Percentiles rank a stretch among this genome's conserved stretches.
Conservation (phyloP, 1,140 invertebrate species). For the Hylaeus volcanicus region DNA sequence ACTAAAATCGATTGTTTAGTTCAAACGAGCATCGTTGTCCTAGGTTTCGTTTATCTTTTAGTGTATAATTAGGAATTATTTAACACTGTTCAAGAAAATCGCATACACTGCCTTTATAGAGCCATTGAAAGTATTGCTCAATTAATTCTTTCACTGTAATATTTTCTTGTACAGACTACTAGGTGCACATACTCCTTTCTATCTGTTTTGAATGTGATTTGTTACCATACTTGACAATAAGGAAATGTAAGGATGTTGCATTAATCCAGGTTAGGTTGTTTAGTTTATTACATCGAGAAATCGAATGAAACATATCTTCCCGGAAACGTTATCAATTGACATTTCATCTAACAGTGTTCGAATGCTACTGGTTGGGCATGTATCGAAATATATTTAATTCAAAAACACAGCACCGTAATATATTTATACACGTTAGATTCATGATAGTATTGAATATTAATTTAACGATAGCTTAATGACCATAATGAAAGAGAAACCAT, state of each 20-base stretch:
- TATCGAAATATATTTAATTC: conserved; percentile 21
- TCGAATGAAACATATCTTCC: neutral
- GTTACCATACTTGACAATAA: conserved; percentile 60
- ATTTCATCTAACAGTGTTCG: neutral
- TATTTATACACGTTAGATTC: conserved; percentile 26
- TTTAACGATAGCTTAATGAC: conserved; percentile 25
- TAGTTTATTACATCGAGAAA: neutral
- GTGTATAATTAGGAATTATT: conserved; percentile 12
- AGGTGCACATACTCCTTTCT: conserved; percentile 37
- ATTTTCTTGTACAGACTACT: conserved; percentile 41
- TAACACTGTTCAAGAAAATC: conserved; percentile 40
- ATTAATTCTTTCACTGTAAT: conserved; percentile 61
- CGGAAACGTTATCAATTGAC: neutral
- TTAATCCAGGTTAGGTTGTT: conserved; percentile 31
- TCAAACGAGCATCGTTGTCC: conserved; percentile 1
- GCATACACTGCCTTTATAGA: conserved; percentile 63
- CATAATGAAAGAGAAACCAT: neutral
- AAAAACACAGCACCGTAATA: conserved; percentile 3
- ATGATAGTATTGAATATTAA: conserved; percentile 29
- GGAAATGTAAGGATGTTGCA: conserved; percentile 38
- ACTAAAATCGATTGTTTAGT: neutral
- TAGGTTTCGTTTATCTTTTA: conserved; percentile 19
- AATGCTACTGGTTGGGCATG: neutral
- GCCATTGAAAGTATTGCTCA: conserved; percentile 61
- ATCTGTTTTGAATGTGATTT: conserved; percentile 56